Evolutionary conservation across 2,797 vertebrate genomes (phyloP).

Genomic region (Poecilia wingei): DNA sequence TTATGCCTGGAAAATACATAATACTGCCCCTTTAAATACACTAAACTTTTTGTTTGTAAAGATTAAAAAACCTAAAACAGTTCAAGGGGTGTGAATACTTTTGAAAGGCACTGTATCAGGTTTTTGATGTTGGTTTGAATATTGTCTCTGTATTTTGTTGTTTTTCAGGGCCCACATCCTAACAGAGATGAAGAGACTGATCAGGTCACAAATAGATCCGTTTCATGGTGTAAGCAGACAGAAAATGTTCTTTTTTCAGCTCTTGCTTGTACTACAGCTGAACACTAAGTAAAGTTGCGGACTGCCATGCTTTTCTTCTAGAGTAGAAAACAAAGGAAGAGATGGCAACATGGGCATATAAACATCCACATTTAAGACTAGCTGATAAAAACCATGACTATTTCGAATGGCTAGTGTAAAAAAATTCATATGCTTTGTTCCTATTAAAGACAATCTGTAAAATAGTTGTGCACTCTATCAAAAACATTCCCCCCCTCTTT

Average conservation of each 20-base stretch:
- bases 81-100: not conserved
- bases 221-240: not conserved
- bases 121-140: not conserved
- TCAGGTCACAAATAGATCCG: not conserved
- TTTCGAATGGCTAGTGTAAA: not conserved
- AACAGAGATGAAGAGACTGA: not conserved
- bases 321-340: constrained; percentile 7
- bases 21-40: too few species aligned
- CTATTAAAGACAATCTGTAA: constrained; percentile 12
- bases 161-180: not conserved
- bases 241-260: not conserved
- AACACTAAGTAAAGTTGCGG: not conserved
- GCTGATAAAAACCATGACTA: not conserved
- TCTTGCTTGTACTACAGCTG: not conserved
- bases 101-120: constrained; percentile 3
- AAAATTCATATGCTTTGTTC: not conserved
- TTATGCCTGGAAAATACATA: too few species aligned
- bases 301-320: not conserved
- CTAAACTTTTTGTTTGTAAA: not conserved
- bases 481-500: constrained; percentile 15
- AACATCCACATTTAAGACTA: not conserved
- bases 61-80: not conserved
- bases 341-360: not conserved
- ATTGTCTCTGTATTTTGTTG: not conserved
- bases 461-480: constrained; percentile 29